A percentile compares a stretch with the other conserved stretches of the same genome.
Conservation (phyloP, 1,140 invertebrate species). For the Fopius arisanus region DNA sequence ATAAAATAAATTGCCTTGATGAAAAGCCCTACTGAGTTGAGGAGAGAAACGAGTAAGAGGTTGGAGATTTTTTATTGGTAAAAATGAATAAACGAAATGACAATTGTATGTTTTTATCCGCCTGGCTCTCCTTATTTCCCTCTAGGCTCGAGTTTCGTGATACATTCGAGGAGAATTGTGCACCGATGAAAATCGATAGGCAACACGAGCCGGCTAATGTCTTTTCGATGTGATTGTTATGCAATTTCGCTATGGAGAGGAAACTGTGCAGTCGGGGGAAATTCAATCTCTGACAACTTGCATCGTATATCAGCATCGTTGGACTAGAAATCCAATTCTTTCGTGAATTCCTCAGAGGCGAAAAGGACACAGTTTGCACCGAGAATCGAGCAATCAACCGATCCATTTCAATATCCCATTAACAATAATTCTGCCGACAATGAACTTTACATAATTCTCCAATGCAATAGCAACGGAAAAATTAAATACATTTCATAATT, state of each 20-base stretch:
- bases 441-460: background rate
- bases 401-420: background rate
- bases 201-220: conserved; percentile 16
- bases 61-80: too few species aligned
- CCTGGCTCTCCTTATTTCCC: background rate
- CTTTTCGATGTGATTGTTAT: conserved; percentile 7
- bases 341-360: background rate
- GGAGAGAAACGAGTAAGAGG: too few species aligned
- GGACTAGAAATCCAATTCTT: background rate
- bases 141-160: background rate
- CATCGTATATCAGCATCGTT: conserved; percentile 1
- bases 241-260: background rate
- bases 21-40: too few species aligned
- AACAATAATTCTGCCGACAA: background rate
- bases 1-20: too few species aligned
- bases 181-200: conserved; percentile 22
- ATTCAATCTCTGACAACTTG: conserved; percentile 3
- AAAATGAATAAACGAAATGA: background rate
- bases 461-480: background rate
- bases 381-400: background rate
- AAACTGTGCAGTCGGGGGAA: background rate
- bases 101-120: background rate
- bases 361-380: background rate
- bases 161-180: conserved; percentile 3
- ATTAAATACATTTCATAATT: background rate